phyloP scores from a whole-genome alignment of 2,888 invertebrate genomes.

The Steinernema scapterisci region DNA sequence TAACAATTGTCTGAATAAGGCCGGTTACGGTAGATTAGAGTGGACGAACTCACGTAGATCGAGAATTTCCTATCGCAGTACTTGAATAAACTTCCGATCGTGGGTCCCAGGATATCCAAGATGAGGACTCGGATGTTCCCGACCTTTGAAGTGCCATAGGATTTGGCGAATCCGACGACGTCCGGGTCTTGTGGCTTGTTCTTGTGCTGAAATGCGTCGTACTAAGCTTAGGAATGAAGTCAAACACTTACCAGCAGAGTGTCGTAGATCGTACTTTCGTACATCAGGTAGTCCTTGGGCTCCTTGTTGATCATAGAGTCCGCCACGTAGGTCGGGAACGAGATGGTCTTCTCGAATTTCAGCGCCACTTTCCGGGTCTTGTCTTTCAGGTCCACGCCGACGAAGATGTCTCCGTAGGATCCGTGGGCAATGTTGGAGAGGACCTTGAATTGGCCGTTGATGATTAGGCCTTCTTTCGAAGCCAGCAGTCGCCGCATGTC shows the following conservation, averaged over 20 bases:
- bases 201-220: neutral
- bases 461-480: conserved; percentile 9
- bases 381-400: conserved; percentile 47
- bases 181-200: neutral
- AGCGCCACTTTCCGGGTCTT: conserved; percentile 49
- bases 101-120: conserved; percentile 1
- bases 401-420: conserved; percentile 52
- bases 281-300: conserved; percentile 11
- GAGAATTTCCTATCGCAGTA: conserved; percentile 28
- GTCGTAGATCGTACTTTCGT: conserved; percentile 4
- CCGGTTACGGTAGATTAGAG: neutral
- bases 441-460: conserved; percentile 5
- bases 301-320: conserved; percentile 13
- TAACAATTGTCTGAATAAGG: conserved; percentile 47
- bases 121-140: conserved; percentile 22
- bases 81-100: neutral
- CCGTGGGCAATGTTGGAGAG: conserved; percentile 53
- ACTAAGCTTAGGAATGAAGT: too few relatives aligned
- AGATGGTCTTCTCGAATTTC: conserved; percentile 52
- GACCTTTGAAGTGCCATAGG: conserved; percentile 1
- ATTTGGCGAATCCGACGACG: conserved; percentile 1
- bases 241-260: neutral
- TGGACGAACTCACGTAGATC: neutral
- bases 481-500: conserved; percentile 20
- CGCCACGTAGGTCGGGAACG: neutral